A percentile compares a stretch with the other conserved stretches of the same genome.
Conservation (phyloP, 1,140 invertebrate genomes). For the Leptinotarsa texana region DNA sequence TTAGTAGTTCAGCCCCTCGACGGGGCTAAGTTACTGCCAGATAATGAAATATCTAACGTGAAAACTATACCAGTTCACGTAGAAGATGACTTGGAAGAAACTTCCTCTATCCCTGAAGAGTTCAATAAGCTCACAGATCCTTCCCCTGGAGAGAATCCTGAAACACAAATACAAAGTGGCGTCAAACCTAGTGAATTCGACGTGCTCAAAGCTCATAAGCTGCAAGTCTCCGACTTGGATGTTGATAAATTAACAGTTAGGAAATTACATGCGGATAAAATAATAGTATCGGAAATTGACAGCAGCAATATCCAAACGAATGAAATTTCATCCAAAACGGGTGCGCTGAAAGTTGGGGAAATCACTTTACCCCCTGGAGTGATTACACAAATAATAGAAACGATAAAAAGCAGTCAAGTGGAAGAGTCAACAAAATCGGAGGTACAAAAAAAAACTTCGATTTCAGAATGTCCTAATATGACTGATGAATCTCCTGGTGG, state of each 20-base stretch:
- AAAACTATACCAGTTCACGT: conserved; percentile 36
- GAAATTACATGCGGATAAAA: conserved; percentile 75
- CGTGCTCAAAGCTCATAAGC: conserved; percentile 59
- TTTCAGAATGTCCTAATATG: conserved; percentile 34
- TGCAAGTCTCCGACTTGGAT: conserved; percentile 73
- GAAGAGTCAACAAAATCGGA: background rate
- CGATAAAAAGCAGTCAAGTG: conserved; percentile 37
- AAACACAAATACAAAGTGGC: conserved; percentile 22
- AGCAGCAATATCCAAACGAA: conserved; percentile 68
- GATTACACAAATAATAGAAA: conserved; percentile 63
- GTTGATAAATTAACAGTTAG: conserved; percentile 76
- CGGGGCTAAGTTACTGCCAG: conserved; percentile 40
- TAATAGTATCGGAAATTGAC: conserved; percentile 78
- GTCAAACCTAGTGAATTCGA: conserved; percentile 44
- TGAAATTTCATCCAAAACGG: conserved; percentile 68
- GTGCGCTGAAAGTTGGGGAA: conserved; percentile 64
- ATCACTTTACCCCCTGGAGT: conserved; percentile 68
- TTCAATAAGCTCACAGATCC: conserved; percentile 45
- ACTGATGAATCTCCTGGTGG: too few relatives aligned
- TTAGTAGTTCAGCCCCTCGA: conserved; percentile 50
- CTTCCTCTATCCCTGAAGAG: conserved; percentile 50
- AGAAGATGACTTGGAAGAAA: conserved; percentile 42
- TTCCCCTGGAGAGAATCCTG: background rate
- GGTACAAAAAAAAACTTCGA: conserved; percentile 54
- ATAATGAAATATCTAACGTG: conserved; percentile 38